These are phyloP conservation scores for Mizuhopecten yessoensis DNA, from an alignment of 1,140 invertebrate genomes.

Conservation along the genomic window DNA sequence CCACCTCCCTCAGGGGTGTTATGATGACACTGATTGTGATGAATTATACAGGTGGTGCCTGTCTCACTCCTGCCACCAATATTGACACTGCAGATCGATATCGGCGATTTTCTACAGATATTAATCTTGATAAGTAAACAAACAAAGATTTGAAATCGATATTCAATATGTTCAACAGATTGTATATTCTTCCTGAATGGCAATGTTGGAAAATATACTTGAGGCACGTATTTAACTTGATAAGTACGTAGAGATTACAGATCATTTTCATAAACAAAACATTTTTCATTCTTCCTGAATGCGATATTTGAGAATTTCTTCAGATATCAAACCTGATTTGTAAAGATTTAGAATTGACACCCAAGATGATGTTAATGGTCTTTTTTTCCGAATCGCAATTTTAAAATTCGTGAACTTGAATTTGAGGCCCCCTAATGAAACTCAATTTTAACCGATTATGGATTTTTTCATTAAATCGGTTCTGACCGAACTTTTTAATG, in stretches of 20 bases:
- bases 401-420: too few relatives aligned
- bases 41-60: neutral
- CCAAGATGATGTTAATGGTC: too few relatives aligned
- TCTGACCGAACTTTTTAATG: too few relatives aligned
- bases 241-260: too few relatives aligned
- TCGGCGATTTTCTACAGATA: neutral
- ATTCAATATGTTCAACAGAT: neutral
- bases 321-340: neutral
- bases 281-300: neutral
- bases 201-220: neutral
- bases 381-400: too few relatives aligned
- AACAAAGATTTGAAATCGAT: constrained; percentile 27
- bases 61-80: neutral
- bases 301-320: neutral
- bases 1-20: neutral
- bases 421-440: too few relatives aligned
- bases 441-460: too few relatives aligned
- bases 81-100: neutral
- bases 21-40: constrained; percentile 7
- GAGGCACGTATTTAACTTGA: too few relatives aligned
- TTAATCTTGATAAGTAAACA: constrained; percentile 16
- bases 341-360: neutral
- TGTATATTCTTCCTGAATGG: neutral
- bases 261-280: neutral
- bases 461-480: too few relatives aligned